A percentile compares a stretch with the other conserved stretches of the same genome.
phyloP scores from a whole-genome alignment of 2,797 vertebrate species.

The Nothura maculosa region DNA sequence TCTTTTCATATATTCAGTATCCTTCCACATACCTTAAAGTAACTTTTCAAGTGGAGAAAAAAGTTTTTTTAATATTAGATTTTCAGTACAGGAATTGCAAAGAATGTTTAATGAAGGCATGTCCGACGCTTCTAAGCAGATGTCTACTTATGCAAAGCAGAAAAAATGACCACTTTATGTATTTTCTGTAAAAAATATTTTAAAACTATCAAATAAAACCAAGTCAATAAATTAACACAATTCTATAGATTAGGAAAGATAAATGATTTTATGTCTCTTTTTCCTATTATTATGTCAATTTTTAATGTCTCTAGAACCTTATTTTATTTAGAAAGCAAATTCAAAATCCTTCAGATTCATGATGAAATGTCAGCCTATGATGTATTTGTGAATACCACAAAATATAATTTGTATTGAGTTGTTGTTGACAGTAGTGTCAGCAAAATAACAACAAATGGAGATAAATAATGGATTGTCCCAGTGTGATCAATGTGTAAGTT shows the following conservation, averaged over 20 bases:
- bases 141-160: background rate
- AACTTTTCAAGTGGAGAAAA: background rate
- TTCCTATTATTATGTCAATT: background rate
- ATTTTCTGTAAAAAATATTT: background rate
- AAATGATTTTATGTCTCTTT: background rate
- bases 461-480: background rate
- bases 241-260: background rate
- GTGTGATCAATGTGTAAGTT: rapidly evolving
- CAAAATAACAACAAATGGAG: background rate
- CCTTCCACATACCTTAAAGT: background rate
- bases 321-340: background rate
- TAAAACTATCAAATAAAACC: background rate
- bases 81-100: background rate
- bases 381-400: background rate
- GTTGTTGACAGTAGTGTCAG: background rate
- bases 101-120: background rate
- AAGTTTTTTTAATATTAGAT: background rate
- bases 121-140: background rate
- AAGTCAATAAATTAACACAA: background rate
- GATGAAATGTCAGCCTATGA: background rate
- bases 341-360: background rate
- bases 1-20: background rate
- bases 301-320: background rate
- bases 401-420: background rate
- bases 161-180: background rate